These are phyloP conservation scores for Pollenia griseotomentosa DNA, from an alignment of 2,888 invertebrate genomes.

Conservation along the genomic window DNA sequence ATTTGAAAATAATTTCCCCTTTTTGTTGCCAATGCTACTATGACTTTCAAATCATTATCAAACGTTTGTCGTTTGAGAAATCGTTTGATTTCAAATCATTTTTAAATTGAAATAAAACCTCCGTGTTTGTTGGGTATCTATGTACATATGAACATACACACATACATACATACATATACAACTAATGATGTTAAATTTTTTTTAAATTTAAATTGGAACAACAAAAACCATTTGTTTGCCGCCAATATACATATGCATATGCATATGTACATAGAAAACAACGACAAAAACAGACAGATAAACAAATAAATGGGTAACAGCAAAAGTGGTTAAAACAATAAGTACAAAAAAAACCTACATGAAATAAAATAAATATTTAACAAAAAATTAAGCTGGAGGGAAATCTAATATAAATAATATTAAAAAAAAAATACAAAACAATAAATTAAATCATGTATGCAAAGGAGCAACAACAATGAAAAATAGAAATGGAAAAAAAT, in stretches of 20 bases:
- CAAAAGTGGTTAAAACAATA: slow-evolving; percentile 59
- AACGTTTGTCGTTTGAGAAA: too few species aligned
- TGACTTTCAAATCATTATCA: too few species aligned
- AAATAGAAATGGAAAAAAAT: slow-evolving; percentile 12
- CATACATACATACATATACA: not conserved
- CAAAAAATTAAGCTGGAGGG: slow-evolving; percentile 28
- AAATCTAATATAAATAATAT: slow-evolving; percentile 45
- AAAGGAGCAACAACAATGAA: slow-evolving; percentile 31
- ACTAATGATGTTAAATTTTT: slow-evolving; percentile 43
- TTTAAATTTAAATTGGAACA: slow-evolving; percentile 44
- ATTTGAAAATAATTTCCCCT: too few species aligned
- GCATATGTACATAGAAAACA: not conserved
- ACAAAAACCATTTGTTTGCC: slow-evolving; percentile 38
- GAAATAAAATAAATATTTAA: slow-evolving; percentile 51
- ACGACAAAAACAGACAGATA: slow-evolving; percentile 11
- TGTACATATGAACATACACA: too few species aligned
- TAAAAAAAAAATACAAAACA: slow-evolving; percentile 5
- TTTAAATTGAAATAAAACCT: too few species aligned
- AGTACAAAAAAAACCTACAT: slow-evolving; percentile 36
- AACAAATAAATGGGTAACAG: slow-evolving; percentile 27
- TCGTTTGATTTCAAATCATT: too few species aligned
- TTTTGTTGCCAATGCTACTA: too few species aligned
- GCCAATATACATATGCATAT: slow-evolving; percentile 1
- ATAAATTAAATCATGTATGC: slow-evolving; percentile 8
- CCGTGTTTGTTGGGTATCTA: too few species aligned